A percentile compares a stretch with the other conserved stretches of the same genome.
These are phyloP conservation scores for Gobionotothen gibberifrons DNA, from an alignment of 2,797 vertebrate genomes.

Conservation along the genomic window DNA sequence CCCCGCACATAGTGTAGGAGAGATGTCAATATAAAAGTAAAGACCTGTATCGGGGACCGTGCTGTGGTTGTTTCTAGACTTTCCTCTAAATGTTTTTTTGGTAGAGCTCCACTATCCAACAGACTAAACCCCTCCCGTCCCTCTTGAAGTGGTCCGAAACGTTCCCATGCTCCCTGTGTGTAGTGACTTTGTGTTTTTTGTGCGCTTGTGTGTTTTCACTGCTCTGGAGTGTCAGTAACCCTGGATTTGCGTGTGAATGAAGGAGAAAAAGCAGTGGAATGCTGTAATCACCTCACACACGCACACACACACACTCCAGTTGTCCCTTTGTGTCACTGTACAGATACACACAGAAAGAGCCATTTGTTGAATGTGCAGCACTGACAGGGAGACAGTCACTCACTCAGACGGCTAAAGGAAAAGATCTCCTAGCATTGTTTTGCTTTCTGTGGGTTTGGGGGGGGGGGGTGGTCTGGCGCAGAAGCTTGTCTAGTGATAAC, in stretches of 20 bases:
- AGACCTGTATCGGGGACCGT: neutral
- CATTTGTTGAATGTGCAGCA: conserved; percentile 58
- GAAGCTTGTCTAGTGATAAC: conserved; percentile 53
- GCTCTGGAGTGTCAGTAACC: conserved; percentile 66
- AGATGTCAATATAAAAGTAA: neutral
- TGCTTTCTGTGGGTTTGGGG: conserved; percentile 35
- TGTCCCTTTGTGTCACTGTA: conserved; percentile 78
- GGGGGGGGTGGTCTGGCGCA: conserved; percentile 57
- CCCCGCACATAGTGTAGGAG: neutral
- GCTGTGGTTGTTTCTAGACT: conserved; percentile 19
- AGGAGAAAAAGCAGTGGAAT: conserved; percentile 69
- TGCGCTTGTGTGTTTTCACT: conserved; percentile 60
- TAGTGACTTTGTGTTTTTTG: conserved; percentile 56
- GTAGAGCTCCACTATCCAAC: conserved; percentile 30
- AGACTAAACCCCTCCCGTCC: conserved; percentile 33
- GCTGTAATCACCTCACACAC: conserved; percentile 67
- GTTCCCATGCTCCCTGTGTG: conserved; percentile 81
- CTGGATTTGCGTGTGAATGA: conserved; percentile 80
- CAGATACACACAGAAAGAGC: conserved; percentile 58
- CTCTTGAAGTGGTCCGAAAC: conserved; percentile 67
- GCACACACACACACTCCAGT: conserved; percentile 67
- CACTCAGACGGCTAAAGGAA: conserved; percentile 62
- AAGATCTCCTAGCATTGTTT: conserved; percentile 51
- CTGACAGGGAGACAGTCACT: conserved; percentile 54
- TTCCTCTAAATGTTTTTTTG: no score